phyloP scores from a whole-genome alignment of 2,797 vertebrate genomes.

The Mormyrus hasselquistii region DNA sequence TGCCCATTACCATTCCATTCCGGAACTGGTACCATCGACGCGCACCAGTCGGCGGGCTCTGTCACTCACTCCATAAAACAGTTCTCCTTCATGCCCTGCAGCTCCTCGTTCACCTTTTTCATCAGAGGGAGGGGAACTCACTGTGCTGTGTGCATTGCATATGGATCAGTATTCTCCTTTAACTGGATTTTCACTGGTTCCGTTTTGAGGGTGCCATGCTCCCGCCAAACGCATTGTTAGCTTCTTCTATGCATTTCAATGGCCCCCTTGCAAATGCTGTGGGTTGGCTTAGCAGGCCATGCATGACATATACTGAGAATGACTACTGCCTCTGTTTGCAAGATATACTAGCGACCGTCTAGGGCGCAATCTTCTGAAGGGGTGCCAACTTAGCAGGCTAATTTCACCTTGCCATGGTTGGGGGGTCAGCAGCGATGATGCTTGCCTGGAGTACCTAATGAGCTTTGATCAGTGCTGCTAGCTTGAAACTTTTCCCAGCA shows the following conservation, averaged over 20 bases:
- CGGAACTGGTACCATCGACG: background rate
- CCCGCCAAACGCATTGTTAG: constrained; percentile 9
- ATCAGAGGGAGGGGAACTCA: constrained; percentile 1
- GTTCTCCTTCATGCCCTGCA: constrained; percentile 2
- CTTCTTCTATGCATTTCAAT: constrained; percentile 12
- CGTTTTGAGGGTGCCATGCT: constrained; percentile 1
- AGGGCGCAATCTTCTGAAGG: background rate
- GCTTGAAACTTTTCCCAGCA: background rate
- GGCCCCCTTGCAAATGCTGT: background rate
- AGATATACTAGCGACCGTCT: background rate
- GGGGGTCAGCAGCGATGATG: background rate
- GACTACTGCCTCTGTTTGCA: background rate
- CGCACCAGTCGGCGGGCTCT: constrained; percentile 2
- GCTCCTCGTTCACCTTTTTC: constrained; percentile 8
- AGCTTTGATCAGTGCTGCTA: background rate
- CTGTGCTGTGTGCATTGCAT: constrained; percentile 7
- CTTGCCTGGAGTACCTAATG: background rate
- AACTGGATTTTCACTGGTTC: constrained; percentile 14
- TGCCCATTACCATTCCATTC: background rate
- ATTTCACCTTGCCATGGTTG: background rate
- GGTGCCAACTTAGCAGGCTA: background rate
- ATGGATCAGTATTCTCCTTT: constrained; percentile 14
- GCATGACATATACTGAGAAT: constrained; percentile 4
- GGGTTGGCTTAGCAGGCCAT: background rate
- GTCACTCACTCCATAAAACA: background rate